Evolutionary conservation across 2,888 invertebrate species (phyloP).

Genomic region (Bhutanitis thaidina): DNA sequence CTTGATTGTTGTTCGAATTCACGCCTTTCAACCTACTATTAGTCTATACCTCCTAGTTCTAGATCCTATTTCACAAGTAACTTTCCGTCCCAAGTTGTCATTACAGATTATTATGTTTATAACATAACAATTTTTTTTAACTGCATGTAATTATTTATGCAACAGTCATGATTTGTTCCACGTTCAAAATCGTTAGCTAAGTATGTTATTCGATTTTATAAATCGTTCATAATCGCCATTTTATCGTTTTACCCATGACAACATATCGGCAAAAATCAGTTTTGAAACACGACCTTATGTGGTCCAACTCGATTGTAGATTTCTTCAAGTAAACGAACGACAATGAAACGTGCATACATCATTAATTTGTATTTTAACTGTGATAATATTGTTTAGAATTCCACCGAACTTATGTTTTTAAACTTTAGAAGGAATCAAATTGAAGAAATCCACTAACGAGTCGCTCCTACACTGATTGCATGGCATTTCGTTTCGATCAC

Average conservation of each 20-base stretch:
- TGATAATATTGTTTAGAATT: constrained; percentile 75
- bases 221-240: constrained; percentile 30
- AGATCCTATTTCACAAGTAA: constrained; percentile 13
- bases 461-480: constrained; percentile 29
- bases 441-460: constrained; percentile 73
- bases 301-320: constrained; percentile 62
- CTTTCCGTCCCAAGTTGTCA: constrained; percentile 16
- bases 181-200: neutral
- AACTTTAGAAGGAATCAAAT: constrained; percentile 44
- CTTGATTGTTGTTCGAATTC: neutral
- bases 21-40: neutral
- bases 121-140: neutral
- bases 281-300: constrained; percentile 24
- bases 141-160: neutral
- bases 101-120: constrained; percentile 8
- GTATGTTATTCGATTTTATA: neutral
- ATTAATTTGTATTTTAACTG: constrained; percentile 75
- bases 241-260: constrained; percentile 41
- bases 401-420: constrained; percentile 66
- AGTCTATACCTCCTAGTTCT: too few relatives aligned
- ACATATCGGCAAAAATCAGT: constrained; percentile 26
- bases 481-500: constrained; percentile 64
- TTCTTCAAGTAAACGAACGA: constrained; percentile 69
- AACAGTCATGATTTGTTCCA: neutral
- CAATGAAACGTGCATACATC: constrained; percentile 62